Evolutionary conservation across 2,797 vertebrate genomes (phyloP), one percentile per base, ranked within the genome.

Genomic region (Spheniscus humboldti): DNA sequence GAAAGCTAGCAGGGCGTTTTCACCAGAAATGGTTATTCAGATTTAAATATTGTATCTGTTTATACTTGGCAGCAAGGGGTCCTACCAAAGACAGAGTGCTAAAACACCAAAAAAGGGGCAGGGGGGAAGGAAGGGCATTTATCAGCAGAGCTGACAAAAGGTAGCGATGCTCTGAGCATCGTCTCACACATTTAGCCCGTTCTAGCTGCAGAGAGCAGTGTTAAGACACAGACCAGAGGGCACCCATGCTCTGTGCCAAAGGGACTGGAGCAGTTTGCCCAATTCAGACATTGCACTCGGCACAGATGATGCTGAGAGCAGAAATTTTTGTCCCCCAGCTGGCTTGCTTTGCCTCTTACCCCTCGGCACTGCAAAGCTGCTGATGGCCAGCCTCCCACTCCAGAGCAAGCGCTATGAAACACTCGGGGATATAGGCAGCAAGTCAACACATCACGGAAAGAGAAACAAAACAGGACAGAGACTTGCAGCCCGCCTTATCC

Each of bases 181-280:
- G 2, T 56, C 72, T 78, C 27, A 62, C 27, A 16, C 2, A 0
- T 84, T 77, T 41, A 81, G 47, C 47, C 35, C 0, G 0, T 48
- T 77, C 41, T 69, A 60, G 52, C 74, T 89, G 71, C 77, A 77
- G 71, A 67, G 25, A 73, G 48, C 71, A 79, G 53, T 3, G 1
- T 14, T 14, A 55, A 52, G 47, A 52, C 18, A 19, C 43, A 71
- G 53, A 53, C 7, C 63, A 85, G 67, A 91, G 84, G 27, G 37
- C 24, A 17, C 24, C 24, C 62, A 33, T 0, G 2, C 11, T 31
- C 45, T 62, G 16, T 89, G 85, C 53, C 43, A 63, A 69, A 53
- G 68, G n/a, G 31, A 56, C 17, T 0, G 4, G 56, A 78, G 22
- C 14, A 23, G 24, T 45, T 43, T 78, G 75, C 56, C 47, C 0